Conservation (phyloP, 2,888 invertebrate species). For the Trissoscelio sp. region DNA sequence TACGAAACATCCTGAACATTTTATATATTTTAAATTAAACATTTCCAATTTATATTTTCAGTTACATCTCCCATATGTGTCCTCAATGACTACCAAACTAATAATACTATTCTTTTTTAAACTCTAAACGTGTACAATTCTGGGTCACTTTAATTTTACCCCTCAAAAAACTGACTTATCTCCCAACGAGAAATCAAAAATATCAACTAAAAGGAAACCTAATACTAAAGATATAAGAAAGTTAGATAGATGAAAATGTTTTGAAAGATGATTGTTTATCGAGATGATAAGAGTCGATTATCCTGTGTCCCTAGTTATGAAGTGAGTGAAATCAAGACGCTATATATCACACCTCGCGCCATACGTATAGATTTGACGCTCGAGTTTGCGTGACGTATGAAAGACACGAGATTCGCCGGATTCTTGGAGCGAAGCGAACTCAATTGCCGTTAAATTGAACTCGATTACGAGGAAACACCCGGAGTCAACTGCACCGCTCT, state of each 20-base stretch:
- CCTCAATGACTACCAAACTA: background rate
- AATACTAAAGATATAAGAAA: too few species aligned
- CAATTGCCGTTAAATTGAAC: slow-evolving; percentile 69
- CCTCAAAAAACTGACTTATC: too few species aligned
- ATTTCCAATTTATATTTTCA: background rate
- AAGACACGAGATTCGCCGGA: slow-evolving; percentile 67
- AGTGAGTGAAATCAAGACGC: background rate
- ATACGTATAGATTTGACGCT: slow-evolving; percentile 64
- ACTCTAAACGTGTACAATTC: background rate
- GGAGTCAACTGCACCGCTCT: slow-evolving; percentile 58
- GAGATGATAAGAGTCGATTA: too few species aligned
- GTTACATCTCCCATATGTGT: background rate
- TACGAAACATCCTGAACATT: too few species aligned
- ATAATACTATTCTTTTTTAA: background rate
- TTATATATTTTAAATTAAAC: too few species aligned
- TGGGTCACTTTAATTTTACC: background rate
- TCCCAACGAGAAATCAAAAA: too few species aligned
- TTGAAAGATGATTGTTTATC: too few species aligned
- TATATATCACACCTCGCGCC: background rate
- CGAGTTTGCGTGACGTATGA: slow-evolving; percentile 69
- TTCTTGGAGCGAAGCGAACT: slow-evolving; percentile 67
- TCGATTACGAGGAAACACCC: slow-evolving; percentile 65
- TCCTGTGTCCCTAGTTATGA: background rate
- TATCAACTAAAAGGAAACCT: too few species aligned
- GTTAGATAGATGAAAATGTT: too few species aligned